These are phyloP conservation scores for Zoanthus sansibaricus DNA, from an alignment of 92 coral and sea anemone species.

Conservation along the genomic window DNA sequence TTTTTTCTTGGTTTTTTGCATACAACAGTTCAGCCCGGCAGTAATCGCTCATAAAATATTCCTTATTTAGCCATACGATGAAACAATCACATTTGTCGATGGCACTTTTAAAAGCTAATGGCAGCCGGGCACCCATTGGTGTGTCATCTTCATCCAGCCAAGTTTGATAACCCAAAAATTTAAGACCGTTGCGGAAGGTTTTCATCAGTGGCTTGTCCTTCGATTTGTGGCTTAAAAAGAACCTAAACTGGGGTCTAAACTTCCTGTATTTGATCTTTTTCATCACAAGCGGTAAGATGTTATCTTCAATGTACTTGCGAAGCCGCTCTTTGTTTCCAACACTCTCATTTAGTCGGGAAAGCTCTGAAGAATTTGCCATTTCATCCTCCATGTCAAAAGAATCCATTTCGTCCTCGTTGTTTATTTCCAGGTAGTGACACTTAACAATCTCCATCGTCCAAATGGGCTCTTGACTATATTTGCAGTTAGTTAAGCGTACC, in stretches of 20 bases:
- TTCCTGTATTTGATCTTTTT: slow-evolving; percentile 74
- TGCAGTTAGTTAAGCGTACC: slow-evolving; percentile 70
- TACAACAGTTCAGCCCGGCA: slow-evolving; percentile 74
- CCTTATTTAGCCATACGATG: slow-evolving; percentile 77
- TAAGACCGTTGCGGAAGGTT: slow-evolving; percentile 72
- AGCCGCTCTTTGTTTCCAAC: slow-evolving; percentile 57
- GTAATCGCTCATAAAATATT: slow-evolving; percentile 67
- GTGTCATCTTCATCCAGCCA: slow-evolving; percentile 72
- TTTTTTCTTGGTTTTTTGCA: slow-evolving; percentile 60
- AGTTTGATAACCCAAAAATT: slow-evolving; percentile 73
- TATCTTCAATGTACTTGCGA: slow-evolving; percentile 61
- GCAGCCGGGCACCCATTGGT: slow-evolving; percentile 50
- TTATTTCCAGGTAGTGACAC: slow-evolving; percentile 70
- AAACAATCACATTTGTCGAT: slow-evolving; percentile 71
- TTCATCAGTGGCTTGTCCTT: slow-evolving; percentile 76
- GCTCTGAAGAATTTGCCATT: slow-evolving; percentile 59
- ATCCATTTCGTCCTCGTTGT: slow-evolving; percentile 51
- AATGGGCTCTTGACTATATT: slow-evolving; percentile 49
- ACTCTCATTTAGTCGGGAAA: slow-evolving; percentile 59
- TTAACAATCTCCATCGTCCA: slow-evolving; percentile 76
- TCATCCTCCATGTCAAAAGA: slow-evolving; percentile 77
- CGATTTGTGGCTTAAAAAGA: slow-evolving; percentile 82
- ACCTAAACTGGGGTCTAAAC: slow-evolving; percentile 72
- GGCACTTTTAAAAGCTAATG: slow-evolving; percentile 57
- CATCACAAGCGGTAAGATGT: slow-evolving; percentile 67